phyloP scores from a whole-genome alignment of 2,113 vertebrate genomes.

The Alexandromys fortis region DNA sequence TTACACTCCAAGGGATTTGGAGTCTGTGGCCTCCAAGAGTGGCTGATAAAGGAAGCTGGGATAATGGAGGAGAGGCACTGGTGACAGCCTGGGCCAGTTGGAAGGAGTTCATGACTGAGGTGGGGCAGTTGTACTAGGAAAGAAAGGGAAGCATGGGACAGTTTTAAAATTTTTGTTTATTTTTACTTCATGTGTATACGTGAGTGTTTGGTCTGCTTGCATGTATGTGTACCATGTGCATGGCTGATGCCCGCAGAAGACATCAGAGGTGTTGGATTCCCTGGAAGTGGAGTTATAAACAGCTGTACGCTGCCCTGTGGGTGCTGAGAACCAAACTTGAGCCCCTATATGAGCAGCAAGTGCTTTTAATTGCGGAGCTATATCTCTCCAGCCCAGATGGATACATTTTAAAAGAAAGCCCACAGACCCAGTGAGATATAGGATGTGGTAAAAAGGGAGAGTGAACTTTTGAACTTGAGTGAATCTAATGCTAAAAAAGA shows the following conservation, averaged over 20 bases:
- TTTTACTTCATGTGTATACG: background rate
- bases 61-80: rapidly evolving
- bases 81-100: background rate
- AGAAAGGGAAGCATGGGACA: background rate
- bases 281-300: background rate
- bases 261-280: background rate
- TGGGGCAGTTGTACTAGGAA: background rate
- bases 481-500: background rate
- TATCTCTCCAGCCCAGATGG: background rate
- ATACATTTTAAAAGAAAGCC: background rate
- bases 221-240: background rate
- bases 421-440: background rate
- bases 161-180: background rate
- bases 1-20: background rate
- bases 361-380: background rate
- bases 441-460: background rate
- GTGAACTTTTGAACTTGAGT: background rate
- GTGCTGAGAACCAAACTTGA: background rate
- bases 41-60: background rate
- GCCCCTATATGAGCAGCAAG: too few species aligned
- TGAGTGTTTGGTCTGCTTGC: background rate
- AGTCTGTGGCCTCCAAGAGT: background rate
- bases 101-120: background rate
- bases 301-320: too few species aligned
- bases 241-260: background rate